phyloP scores from a whole-genome alignment of 2,888 invertebrate species.

The Tethea ocularis region DNA sequence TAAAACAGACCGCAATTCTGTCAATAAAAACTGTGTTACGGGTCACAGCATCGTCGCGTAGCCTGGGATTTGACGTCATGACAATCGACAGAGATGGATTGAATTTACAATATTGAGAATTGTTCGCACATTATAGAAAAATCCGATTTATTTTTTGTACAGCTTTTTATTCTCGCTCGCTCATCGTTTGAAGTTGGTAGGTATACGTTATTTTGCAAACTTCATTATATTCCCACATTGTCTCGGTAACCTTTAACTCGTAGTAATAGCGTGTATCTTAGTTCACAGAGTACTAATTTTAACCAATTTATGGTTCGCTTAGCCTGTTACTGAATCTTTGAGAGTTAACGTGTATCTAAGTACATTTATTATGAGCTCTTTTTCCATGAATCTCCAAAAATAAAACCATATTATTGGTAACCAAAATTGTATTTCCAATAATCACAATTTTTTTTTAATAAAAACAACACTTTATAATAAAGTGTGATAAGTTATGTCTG shows the following conservation, averaged over 20 bases:
- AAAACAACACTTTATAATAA: not conserved
- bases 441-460: not conserved
- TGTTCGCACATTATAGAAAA: slow-evolving; percentile 28
- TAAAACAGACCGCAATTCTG: not conserved
- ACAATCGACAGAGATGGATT: slow-evolving; percentile 37
- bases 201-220: not conserved
- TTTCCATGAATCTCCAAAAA: too few relatives aligned
- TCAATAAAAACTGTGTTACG: not conserved
- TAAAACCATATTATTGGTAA: too few relatives aligned
- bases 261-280: not conserved
- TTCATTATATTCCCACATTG: not conserved
- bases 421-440: not conserved
- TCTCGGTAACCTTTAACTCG: not conserved
- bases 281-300: not conserved
- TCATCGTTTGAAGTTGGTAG: not conserved
- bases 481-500: not conserved
- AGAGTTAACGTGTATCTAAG: not conserved
- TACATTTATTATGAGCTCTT: not conserved
- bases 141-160: too few relatives aligned
- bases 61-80: slow-evolving; percentile 31
- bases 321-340: not conserved
- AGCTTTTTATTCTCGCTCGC: slow-evolving; percentile 12
- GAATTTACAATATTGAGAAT: slow-evolving; percentile 30
- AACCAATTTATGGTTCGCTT: not conserved
- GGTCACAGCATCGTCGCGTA: slow-evolving; percentile 12